A percentile compares a stretch with the other conserved stretches of the same genome.
phyloP scores from a whole-genome alignment of 2,888 invertebrate genomes.

The Eilema caniola region DNA sequence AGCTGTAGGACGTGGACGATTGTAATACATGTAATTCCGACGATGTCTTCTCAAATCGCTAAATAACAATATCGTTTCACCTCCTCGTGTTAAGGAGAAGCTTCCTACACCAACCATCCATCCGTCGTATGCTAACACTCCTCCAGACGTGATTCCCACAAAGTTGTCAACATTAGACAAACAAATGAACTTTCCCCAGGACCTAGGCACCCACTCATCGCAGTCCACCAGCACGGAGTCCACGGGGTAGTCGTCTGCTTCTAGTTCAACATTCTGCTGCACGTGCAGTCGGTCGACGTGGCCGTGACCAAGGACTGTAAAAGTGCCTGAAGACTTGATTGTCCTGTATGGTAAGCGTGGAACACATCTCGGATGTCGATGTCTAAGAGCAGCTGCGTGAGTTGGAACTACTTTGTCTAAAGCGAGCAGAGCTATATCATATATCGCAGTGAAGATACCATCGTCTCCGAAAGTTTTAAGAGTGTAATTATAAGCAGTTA shows the following conservation, averaged over 20 bases:
- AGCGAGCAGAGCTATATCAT: not conserved
- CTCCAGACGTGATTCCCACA: constrained; percentile 20
- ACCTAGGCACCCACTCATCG: constrained; percentile 22
- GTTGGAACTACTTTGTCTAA: not conserved
- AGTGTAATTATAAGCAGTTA: not conserved
- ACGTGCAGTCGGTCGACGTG: constrained; percentile 21
- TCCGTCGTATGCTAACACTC: constrained; percentile 8
- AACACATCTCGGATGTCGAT: not conserved
- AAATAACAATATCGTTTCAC: constrained; percentile 26
- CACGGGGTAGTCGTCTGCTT: constrained; percentile 16
- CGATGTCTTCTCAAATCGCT: constrained; percentile 18
- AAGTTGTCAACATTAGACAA: constrained; percentile 24
- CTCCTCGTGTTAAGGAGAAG: constrained; percentile 17
- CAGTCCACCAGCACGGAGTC: constrained; percentile 6
- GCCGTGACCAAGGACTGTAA: constrained; percentile 22
- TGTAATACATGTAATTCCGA: no score
- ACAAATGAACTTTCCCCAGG: constrained; percentile 25
- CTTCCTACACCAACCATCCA: constrained; percentile 19
- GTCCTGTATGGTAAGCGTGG: not conserved
- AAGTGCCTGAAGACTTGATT: not conserved
- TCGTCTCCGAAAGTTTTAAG: not conserved
- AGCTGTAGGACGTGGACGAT: no score
- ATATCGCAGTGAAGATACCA: not conserved
- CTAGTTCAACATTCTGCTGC: constrained; percentile 14
- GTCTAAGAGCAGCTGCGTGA: not conserved